Evolutionary conservation across 2,888 invertebrate genomes (phyloP).

Genomic region (Habroteleia sp.): DNA sequence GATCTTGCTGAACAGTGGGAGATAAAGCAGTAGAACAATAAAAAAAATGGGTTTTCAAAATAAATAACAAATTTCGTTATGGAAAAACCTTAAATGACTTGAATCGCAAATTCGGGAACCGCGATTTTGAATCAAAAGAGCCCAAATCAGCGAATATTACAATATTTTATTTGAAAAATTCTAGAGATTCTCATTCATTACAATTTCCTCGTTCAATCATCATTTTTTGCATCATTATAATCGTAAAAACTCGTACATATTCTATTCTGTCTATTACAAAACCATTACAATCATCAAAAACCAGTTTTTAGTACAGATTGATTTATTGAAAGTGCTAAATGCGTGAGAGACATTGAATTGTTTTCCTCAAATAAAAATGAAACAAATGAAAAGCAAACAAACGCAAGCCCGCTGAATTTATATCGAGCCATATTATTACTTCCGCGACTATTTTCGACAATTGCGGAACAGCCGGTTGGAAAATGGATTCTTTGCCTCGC

Average conservation of each 20-base stretch:
- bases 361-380: slow-evolving; percentile 5
- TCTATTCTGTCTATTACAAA: slow-evolving; percentile 32
- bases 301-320: slow-evolving; percentile 22
- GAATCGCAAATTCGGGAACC: too few species aligned
- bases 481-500: slow-evolving; percentile 18
- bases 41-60: too few species aligned
- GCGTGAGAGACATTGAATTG: slow-evolving; percentile 11
- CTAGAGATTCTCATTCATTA: slow-evolving; percentile 56
- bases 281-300: slow-evolving; percentile 29
- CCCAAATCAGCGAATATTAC: too few species aligned
- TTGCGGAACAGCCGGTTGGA: neutral
- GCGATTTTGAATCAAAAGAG: too few species aligned
- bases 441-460: too few species aligned
- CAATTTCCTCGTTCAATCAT: slow-evolving; percentile 41
- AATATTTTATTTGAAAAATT: slow-evolving; percentile 54
- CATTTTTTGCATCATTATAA: slow-evolving; percentile 28
- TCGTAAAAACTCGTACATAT: slow-evolving; percentile 40
- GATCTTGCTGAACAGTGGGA: too few species aligned
- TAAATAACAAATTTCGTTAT: too few species aligned
- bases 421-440: neutral
- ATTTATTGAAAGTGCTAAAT: slow-evolving; percentile 24
- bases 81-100: too few species aligned
- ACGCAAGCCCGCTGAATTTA: slow-evolving; percentile 1
- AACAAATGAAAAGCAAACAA: slow-evolving; percentile 6
- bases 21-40: too few species aligned